Evolutionary conservation across 2,888 invertebrate species (phyloP).

Genomic region (Chalcis sispes): DNA sequence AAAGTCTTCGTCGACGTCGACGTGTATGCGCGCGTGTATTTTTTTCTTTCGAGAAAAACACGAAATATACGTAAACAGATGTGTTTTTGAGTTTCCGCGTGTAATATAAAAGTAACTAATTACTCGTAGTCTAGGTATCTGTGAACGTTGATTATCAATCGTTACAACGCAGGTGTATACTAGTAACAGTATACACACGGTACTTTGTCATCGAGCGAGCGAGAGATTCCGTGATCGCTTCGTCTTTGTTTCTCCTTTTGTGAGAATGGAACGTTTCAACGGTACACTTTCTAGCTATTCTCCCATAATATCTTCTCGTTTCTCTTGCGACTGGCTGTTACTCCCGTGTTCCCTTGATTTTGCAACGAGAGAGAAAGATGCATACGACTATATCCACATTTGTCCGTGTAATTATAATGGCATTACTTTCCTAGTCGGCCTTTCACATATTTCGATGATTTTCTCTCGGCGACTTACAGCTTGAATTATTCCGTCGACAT

Average conservation of each 20-base stretch:
- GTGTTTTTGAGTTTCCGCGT: too few species aligned
- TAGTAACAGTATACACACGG: too few species aligned
- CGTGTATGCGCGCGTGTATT: too few species aligned
- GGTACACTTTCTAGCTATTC: constrained; percentile 48
- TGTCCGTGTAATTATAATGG: constrained; percentile 35
- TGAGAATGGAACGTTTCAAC: constrained; percentile 6
- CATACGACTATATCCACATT: too few species aligned
- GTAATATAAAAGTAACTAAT: too few species aligned
- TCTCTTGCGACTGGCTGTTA: not conserved
- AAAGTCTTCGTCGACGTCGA: too few species aligned
- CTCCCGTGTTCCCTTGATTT: constrained; percentile 16
- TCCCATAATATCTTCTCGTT: not conserved
- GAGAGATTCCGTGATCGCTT: not conserved
- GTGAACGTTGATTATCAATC: constrained; percentile 44
- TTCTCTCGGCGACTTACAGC: too few species aligned
- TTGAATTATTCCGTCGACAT: too few species aligned
- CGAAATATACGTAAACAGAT: too few species aligned
- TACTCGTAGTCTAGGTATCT: too few species aligned
- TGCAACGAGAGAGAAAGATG: too few species aligned
- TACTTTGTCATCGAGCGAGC: constrained; percentile 36
- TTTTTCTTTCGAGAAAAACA: too few species aligned
- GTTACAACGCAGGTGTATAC: constrained; percentile 6
- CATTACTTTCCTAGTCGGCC: constrained; percentile 6
- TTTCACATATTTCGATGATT: not conserved
- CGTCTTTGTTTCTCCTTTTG: not conserved